phyloP scores from a whole-genome alignment of 2,797 vertebrate genomes.

The Meriones psammophilus region DNA sequence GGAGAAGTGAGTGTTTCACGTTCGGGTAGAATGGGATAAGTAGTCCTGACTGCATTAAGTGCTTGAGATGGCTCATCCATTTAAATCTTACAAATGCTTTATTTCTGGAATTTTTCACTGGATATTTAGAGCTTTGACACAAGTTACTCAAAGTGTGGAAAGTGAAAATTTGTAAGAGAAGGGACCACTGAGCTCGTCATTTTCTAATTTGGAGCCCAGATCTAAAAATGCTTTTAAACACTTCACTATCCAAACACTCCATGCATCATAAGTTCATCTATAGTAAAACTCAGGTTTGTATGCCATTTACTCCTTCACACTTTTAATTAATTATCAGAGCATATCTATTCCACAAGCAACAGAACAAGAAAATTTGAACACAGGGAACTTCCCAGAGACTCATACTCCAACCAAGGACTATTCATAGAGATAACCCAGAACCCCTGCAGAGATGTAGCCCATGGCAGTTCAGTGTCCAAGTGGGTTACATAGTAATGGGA shows the following conservation, averaged over 20 bases:
- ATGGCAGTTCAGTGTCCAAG: too few species aligned
- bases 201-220: background rate
- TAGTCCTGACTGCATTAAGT: background rate
- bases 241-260: background rate
- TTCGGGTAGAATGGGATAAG: too few species aligned
- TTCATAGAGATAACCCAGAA: too few species aligned
- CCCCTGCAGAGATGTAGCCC: too few species aligned
- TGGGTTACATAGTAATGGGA: too few species aligned
- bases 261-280: too few species aligned
- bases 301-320: background rate
- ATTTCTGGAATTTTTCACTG: background rate
- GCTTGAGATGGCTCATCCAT: background rate
- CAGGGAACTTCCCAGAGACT: too few species aligned
- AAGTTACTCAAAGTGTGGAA: background rate
- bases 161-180: background rate
- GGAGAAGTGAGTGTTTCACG: background rate
- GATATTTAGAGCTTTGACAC: background rate
- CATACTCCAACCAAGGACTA: too few species aligned
- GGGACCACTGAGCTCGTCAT: rapidly evolving
- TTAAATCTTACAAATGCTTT: background rate
- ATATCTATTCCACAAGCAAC: background rate
- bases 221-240: background rate
- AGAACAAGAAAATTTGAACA: too few species aligned
- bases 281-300: background rate
- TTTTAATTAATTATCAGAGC: background rate